Evolutionary conservation across 1,140 invertebrate species (phyloP), one percentile per base, ranked within the genome.

Genomic region (Pseudomyrmex concolor): DNA sequence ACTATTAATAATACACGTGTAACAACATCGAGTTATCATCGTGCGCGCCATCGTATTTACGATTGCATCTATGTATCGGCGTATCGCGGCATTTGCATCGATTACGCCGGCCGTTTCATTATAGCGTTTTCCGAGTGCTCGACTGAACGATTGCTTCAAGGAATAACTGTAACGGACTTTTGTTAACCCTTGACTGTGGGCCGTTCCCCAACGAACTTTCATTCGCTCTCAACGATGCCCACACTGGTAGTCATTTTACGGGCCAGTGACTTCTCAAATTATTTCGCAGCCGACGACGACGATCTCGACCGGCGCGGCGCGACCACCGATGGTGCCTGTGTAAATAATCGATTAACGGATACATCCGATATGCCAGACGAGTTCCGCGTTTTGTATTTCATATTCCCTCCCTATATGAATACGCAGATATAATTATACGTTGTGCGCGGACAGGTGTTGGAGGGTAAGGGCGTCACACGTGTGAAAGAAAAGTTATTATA

Each of bases 241-340:
- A 90, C 85, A 83, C 84, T 90, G 72, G 50, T 83, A 84, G 85
- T 90, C 70, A 83, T 90, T 90, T 90, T 85, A 90, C 86, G 84
- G 54, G 66, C 67, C 62, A 90, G 84, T 62, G 89, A 76, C 74
- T 89, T 51, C 82, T 77, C 64, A 54, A 77, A 87, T 87, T 77
- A 64, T 72, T 55, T 25, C 66, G 25, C 80, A 66, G 55, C 62
- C 25, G 68, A 51, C 13, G 50, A 12, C 10, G 50, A 74, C 45
- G 83, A 81, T 80, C 81, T 62, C 13, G 64, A 59, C 64, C 57
- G n/a, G n/a, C n/a, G 25, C 3, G 15, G 34, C 3, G 15, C 34
- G 82, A 73, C 68, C 73, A 54, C 22, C 70, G 22, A 48, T 12
- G 60, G 50, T 22, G 9, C 19, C 43, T 48, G 7, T 71, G 22